Evolutionary conservation across 2,797 vertebrate genomes (phyloP).

Genomic region (Cercopithecus diana): DNA sequence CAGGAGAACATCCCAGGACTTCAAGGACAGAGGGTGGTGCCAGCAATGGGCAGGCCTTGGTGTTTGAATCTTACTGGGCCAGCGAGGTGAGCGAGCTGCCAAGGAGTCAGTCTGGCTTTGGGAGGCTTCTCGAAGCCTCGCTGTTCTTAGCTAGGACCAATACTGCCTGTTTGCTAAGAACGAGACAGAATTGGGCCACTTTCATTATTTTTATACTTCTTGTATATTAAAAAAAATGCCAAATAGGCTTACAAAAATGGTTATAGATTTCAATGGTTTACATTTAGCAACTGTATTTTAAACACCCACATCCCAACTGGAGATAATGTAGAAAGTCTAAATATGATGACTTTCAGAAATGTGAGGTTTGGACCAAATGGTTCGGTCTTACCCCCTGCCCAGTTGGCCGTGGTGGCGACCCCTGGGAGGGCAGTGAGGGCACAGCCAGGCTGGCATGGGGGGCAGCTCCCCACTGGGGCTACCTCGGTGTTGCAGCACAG

Average conservation of each 20-base stretch:
- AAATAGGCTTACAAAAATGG: conserved; percentile 11
- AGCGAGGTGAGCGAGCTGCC: rapidly evolving
- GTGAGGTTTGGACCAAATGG: not conserved
- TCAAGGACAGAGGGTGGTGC: too few species aligned
- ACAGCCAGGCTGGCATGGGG: not conserved
- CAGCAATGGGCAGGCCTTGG: not conserved
- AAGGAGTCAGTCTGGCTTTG: not conserved
- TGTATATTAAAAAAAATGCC: not conserved
- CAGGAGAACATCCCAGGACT: not conserved
- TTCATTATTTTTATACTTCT: conserved; percentile 70
- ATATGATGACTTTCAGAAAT: not conserved
- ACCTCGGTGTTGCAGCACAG: rapidly evolving
- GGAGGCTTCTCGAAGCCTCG: not conserved
- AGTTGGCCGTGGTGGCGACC: rapidly evolving
- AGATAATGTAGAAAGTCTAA: not conserved
- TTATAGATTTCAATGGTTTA: conserved; percentile 6
- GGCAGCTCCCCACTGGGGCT: not conserved
- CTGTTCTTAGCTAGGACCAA: not conserved
- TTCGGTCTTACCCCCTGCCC: rapidly evolving
- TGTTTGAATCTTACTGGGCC: not conserved
- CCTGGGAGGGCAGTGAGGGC: not conserved
- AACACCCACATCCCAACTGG: not conserved
- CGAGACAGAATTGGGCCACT: conserved; percentile 72
- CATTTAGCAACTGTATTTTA: conserved; percentile 35
- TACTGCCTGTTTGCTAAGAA: conserved; percentile 5